These are phyloP conservation scores for Oscarella lobularis DNA, from an alignment of 37 sponge, comb jelly and placozoan species.

Conservation along the genomic window DNA sequence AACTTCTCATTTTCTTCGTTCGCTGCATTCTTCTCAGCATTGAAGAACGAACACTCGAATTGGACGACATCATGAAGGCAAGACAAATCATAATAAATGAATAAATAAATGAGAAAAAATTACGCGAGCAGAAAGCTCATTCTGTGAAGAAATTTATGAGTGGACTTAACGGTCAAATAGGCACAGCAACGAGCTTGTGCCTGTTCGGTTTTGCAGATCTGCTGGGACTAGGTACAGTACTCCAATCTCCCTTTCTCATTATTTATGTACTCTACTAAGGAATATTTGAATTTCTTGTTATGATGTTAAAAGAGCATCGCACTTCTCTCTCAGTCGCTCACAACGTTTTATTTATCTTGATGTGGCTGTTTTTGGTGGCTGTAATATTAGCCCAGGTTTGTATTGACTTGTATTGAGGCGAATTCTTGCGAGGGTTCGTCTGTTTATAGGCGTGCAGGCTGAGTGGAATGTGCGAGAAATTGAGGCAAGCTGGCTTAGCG, in stretches of 20 bases:
- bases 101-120: too few species aligned
- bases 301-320: too few species aligned
- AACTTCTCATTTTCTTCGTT: neutral
- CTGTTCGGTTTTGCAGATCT: neutral
- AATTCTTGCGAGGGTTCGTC: too few species aligned
- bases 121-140: neutral
- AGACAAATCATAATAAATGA: too few species aligned
- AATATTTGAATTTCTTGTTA: too few species aligned
- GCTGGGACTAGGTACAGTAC: neutral
- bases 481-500: neutral
- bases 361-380: neutral
- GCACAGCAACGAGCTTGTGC: neutral
- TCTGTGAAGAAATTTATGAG: neutral
- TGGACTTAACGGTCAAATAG: neutral
- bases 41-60: neutral
- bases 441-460: neutral
- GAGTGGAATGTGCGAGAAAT: neutral
- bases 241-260: neutral
- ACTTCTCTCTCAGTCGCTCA: neutral
- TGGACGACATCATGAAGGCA: neutral
- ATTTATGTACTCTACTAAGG: neutral
- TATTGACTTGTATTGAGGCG: too few species aligned
- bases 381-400: neutral
- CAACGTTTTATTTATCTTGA: neutral
- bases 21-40: neutral